Evolutionary conservation across 2,888 invertebrate genomes (phyloP).

Genomic region (Allolobophora icterica): DNA sequence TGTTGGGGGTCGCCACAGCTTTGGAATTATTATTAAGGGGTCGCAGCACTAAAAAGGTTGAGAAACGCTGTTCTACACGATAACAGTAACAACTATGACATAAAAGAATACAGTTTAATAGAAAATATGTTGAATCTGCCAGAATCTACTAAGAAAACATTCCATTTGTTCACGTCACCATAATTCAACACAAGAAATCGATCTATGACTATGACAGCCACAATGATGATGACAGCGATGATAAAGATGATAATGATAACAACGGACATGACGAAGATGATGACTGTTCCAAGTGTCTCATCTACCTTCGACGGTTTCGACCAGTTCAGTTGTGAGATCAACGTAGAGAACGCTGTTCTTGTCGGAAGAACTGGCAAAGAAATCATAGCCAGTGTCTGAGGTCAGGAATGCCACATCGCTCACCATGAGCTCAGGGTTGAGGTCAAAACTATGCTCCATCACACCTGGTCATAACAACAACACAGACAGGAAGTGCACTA

Average conservation of each 20-base stretch:
- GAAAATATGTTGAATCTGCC: neutral
- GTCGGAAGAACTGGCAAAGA: slow-evolving; percentile 74
- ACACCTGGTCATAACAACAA: slow-evolving; percentile 64
- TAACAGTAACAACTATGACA: neutral
- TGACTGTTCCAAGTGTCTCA: neutral
- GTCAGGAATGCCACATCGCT: slow-evolving; percentile 78
- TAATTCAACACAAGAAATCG: neutral
- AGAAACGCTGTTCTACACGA: too few relatives aligned
- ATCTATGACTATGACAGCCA: neutral
- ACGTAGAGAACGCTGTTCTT: slow-evolving; percentile 77
- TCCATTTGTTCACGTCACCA: neutral
- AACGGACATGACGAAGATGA: too few relatives aligned
- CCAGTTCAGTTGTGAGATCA: slow-evolving; percentile 73
- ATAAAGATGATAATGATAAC: neutral
- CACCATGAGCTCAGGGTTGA: slow-evolving; percentile 77
- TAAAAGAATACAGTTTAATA: neutral
- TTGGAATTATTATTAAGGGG: too few relatives aligned
- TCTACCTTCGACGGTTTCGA: slow-evolving; percentile 77
- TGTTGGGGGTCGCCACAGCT: too few relatives aligned
- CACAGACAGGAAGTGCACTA: neutral
- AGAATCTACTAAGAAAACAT: neutral
- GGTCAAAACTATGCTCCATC: slow-evolving; percentile 76
- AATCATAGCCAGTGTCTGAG: slow-evolving; percentile 76
- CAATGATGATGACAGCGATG: neutral
- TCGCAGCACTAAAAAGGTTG: too few relatives aligned